Conservation (phyloP, 2,888 invertebrate genomes). For the Morinoia aosen region DNA sequence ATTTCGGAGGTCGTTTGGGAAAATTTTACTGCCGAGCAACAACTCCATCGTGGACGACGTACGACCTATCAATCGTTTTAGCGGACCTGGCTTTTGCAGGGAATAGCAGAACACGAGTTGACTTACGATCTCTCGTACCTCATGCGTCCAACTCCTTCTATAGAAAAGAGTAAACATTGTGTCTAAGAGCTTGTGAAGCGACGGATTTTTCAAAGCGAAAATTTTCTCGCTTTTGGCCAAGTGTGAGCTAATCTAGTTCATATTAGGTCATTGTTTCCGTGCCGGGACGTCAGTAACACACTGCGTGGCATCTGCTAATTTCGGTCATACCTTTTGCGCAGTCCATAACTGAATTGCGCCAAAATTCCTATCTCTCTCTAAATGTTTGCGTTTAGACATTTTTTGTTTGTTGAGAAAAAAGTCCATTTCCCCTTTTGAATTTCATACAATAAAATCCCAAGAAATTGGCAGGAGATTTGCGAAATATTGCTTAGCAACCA, state of each 20-base stretch:
- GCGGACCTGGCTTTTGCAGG: background rate
- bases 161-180: background rate
- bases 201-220: background rate
- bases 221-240: background rate
- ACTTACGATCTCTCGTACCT: background rate
- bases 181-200: background rate
- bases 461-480: too few relatives aligned
- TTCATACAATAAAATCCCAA: too few relatives aligned
- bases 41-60: slow-evolving; percentile 36
- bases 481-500: too few relatives aligned
- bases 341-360: background rate
- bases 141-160: background rate
- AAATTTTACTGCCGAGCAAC: slow-evolving; percentile 33
- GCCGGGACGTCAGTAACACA: background rate
- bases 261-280: background rate
- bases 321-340: background rate
- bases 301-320: background rate
- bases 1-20: slow-evolving; percentile 22
- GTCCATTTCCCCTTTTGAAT: too few relatives aligned
- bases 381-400: background rate
- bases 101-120: background rate
- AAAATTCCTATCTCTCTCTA: background rate
- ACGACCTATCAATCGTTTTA: background rate
- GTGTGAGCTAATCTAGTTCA: background rate
- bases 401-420: background rate